Percentiles rank a stretch among this genome's conserved stretches.
These are phyloP conservation scores for Austrofundulus limnaeus DNA, from an alignment of 2,113 vertebrate species.

Conservation along the genomic window DNA sequence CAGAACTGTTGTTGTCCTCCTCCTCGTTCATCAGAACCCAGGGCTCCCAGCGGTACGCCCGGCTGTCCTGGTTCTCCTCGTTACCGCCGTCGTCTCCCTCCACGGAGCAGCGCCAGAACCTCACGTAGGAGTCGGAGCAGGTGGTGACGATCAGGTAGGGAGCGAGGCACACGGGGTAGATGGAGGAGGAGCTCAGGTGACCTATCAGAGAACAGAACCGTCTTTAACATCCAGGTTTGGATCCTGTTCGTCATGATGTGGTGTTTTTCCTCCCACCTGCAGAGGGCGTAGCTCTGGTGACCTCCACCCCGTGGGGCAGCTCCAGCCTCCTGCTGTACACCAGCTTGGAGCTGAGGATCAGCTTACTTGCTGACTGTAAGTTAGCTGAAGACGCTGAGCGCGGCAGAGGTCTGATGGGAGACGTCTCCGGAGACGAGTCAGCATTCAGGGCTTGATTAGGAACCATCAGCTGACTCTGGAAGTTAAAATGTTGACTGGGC, in stretches of 20 bases:
- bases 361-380: conserved; percentile 96
- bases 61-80: conserved; percentile 65
- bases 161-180: conserved; percentile 97
- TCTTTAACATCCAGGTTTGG: too few species aligned
- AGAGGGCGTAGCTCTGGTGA: conserved; percentile 94
- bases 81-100: conserved; percentile 69
- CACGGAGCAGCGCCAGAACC: conserved; percentile 93
- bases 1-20: conserved; percentile 91
- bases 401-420: conserved; percentile 85
- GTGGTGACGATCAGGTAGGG: conserved; percentile 97
- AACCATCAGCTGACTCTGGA: conserved; percentile 85
- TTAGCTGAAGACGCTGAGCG: conserved; percentile 95
- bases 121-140: conserved; percentile 92
- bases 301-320: conserved; percentile 90
- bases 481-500: conserved; percentile 64
- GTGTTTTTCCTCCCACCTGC: conserved; percentile 84
- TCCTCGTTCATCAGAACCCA: conserved; percentile 97
- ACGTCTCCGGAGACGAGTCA: conserved; percentile 88
- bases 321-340: conserved; percentile 91
- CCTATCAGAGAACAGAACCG: conserved; percentile 70
- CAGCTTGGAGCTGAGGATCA: conserved; percentile 93
- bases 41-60: conserved; percentile 87
- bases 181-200: conserved; percentile 97
- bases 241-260: too few species aligned
- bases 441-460: conserved; percentile 80